Evolutionary conservation across 2,113 vertebrate species (phyloP).

Genomic region (Hassar affinis): DNA sequence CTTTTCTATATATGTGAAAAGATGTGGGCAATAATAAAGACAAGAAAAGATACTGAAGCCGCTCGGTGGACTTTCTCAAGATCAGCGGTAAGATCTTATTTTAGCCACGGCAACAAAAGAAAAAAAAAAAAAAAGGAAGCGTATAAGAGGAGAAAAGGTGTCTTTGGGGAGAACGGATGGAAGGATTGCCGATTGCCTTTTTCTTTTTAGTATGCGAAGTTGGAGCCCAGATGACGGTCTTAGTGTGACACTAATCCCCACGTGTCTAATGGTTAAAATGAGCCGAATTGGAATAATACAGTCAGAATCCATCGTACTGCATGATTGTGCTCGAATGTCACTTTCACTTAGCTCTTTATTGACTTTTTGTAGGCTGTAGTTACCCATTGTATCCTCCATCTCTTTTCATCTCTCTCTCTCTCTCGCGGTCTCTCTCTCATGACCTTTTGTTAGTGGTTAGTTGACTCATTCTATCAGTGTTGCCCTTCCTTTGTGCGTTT

Average conservation of each 20-base stretch:
- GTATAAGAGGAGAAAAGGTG: constrained; percentile 1
- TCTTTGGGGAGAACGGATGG: neutral
- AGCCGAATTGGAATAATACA: constrained; percentile 47
- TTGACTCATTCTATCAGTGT: neutral
- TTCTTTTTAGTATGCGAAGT: constrained; percentile 19
- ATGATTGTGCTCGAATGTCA: constrained; percentile 24
- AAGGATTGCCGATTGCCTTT: neutral
- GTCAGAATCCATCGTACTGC: constrained; percentile 22
- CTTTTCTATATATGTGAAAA: constrained; percentile 30
- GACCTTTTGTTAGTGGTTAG: neutral
- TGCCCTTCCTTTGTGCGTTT: constrained; percentile 15
- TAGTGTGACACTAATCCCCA: constrained; percentile 46
- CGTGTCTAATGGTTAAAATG: constrained; percentile 52
- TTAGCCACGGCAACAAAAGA: constrained; percentile 6
- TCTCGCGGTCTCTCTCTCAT: neutral
- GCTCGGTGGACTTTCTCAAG: constrained; percentile 31
- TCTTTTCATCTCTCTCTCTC: neutral
- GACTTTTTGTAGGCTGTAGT: neutral
- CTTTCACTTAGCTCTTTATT: constrained; percentile 29
- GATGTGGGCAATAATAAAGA: constrained; percentile 9
- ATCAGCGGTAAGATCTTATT: constrained; percentile 18
- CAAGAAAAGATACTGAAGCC: neutral
- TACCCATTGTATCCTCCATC: neutral
- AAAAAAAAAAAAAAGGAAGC: neutral
- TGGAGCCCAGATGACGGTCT: constrained; percentile 10